Evolutionary conservation across 2,888 invertebrate genomes (phyloP).

Genomic region (Morpho achilles): DNA sequence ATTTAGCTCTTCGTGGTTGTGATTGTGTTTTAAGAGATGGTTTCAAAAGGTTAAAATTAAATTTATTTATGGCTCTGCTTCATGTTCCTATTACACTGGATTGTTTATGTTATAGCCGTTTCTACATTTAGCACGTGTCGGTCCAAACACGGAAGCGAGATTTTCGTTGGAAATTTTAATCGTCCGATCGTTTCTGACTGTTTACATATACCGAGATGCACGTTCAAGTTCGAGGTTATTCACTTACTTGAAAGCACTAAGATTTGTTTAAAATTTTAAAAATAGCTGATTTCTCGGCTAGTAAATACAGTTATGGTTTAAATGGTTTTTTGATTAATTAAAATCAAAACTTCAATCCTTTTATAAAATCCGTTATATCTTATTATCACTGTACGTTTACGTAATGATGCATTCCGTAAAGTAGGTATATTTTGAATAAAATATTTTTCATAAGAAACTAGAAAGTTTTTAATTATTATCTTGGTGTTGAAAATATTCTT

Average conservation of each 20-base stretch:
- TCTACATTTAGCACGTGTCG: conserved; percentile 53
- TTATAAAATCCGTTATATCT: too few species aligned
- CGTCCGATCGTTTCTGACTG: conserved; percentile 45
- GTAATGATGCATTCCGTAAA: too few species aligned
- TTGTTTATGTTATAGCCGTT: conserved; percentile 38
- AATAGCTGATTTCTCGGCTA: neutral
- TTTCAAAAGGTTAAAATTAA: conserved; percentile 26
- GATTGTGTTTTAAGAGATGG: conserved; percentile 18
- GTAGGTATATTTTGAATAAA: too few species aligned
- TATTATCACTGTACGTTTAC: too few species aligned
- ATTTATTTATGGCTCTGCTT: conserved; percentile 24
- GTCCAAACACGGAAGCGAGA: conserved; percentile 51
- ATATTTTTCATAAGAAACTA: too few species aligned
- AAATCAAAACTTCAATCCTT: too few species aligned
- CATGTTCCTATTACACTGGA: conserved; percentile 25
- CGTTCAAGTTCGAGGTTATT: conserved; percentile 74
- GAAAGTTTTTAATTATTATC: too few species aligned
- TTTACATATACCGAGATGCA: conserved; percentile 56
- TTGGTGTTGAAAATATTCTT: too few species aligned
- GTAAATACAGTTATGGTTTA: too few species aligned
- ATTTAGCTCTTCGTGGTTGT: conserved; percentile 10
- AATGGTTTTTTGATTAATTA: too few species aligned
- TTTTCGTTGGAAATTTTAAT: conserved; percentile 62
- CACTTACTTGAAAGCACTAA: conserved; percentile 17
- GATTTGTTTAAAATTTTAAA: conserved; percentile 2